Evolutionary conservation across 2,888 invertebrate genomes (phyloP), one percentile per base, ranked within the genome.

Genomic region (Volucella inanis): DNA sequence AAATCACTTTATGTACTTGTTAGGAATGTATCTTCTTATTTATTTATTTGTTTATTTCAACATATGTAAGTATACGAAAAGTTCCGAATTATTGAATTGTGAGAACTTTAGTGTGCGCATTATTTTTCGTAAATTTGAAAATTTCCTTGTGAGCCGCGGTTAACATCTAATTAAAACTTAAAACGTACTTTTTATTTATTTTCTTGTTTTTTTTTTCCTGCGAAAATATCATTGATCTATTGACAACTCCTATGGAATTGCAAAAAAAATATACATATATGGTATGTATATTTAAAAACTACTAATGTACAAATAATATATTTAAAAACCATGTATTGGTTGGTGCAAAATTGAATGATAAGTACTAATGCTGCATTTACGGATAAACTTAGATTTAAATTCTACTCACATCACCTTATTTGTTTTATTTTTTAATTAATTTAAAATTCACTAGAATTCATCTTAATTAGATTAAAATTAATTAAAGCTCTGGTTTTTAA

Each of bases 381-480:
- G 31, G 31, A 31, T 31, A 64, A 64, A 77, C 50, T 50, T 68
- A 80, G 47, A 52, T 76, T 49, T 31, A 31, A 76, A 6, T 61
- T 72, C 62, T 65, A 68, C 78, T 78, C 78, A 83, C 62, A 74
- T 74, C 62, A 74, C 68, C 68, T 83, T 83, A 68, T 64, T 75
- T 74, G 47, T 80, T 68, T 54, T 74, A 2, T 22, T 31, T 31
- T 31, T 31, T 31, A 6, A 6, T 31, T 75, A 78, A 45, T 78
- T 78, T 59, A 77, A 82, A 68, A 71, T 57, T 71, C 39, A 57
- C 74, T 83, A 83, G 78, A 83, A 74, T 74, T 74, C 78, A 72
- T 78, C 78, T 78, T 83, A 84, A 84, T 70, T 84, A 84, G 79
- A 82, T 86, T 87, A 87, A 87, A 87, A 87, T 79, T 87, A 87